Conservation (phyloP, 2,888 invertebrate genomes). For the Muschampia plurimacula region DNA sequence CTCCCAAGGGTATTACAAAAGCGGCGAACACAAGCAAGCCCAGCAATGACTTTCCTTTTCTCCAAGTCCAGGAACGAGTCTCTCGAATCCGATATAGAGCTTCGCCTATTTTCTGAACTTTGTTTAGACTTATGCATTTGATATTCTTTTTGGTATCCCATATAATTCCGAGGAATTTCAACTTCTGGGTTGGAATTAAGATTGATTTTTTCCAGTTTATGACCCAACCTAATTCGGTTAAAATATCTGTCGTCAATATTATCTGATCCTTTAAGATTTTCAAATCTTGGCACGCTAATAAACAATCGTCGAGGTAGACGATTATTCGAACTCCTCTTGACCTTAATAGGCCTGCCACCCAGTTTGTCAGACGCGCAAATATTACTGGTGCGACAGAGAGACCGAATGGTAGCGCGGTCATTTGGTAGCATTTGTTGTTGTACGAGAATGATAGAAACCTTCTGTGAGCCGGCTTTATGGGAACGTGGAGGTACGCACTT, state of each 20-base stretch:
- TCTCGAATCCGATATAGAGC: too few relatives aligned
- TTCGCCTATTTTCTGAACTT: too few relatives aligned
- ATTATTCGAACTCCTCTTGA: constrained; percentile 33
- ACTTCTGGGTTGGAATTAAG: not conserved
- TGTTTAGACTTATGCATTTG: not conserved
- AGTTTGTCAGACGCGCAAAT: constrained; percentile 41
- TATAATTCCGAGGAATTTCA: constrained; percentile 39
- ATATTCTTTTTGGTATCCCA: constrained; percentile 36
- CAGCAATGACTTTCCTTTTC: constrained; percentile 27
- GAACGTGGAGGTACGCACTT: constrained; percentile 40
- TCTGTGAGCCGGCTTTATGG: constrained; percentile 30
- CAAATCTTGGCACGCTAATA: constrained; percentile 35
- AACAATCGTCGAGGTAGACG: constrained; percentile 45
- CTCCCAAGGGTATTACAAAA: too few relatives aligned
- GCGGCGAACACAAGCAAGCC: not conserved
- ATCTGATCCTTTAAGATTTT: constrained; percentile 17
- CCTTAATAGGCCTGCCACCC: constrained; percentile 37
- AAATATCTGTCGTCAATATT: constrained; percentile 10
- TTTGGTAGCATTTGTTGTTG: constrained; percentile 30
- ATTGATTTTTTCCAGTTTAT: constrained; percentile 30
- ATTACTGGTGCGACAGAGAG: constrained; percentile 38
- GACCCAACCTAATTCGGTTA: constrained; percentile 34
- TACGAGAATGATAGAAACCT: constrained; percentile 35
- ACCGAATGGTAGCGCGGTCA: constrained; percentile 41
- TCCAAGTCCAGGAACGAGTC: constrained; percentile 13